Evolutionary conservation across 1,140 invertebrate genomes (phyloP).

Genomic region (Panulirus ornatus): DNA sequence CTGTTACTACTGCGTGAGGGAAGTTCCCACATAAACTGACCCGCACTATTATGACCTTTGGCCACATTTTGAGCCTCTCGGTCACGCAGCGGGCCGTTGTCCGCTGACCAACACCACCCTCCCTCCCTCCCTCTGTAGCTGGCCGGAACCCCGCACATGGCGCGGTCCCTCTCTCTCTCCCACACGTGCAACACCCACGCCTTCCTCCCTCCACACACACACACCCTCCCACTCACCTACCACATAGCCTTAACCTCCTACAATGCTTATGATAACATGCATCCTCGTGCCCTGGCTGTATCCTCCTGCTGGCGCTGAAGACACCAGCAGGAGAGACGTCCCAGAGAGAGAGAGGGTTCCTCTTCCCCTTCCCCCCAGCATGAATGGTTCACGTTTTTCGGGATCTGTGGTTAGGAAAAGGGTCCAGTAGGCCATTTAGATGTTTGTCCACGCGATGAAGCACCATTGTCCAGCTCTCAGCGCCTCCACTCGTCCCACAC

Average conservation of each 20-base stretch:
- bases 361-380: not conserved
- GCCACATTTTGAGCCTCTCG: constrained; percentile 51
- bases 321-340: not conserved
- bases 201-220: not conserved
- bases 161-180: not conserved
- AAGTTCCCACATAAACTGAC: constrained; percentile 64
- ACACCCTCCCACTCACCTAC: no score
- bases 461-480: constrained; percentile 44
- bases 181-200: no score
- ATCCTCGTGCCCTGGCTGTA: no score
- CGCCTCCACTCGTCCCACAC: not conserved
- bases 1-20: not conserved
- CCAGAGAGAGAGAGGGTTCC: no score
- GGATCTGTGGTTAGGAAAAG: constrained; percentile 30
- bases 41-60: constrained; percentile 46
- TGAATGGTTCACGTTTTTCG: not conserved
- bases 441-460: constrained; percentile 52
- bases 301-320: not conserved
- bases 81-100: constrained; percentile 56
- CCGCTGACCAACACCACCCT: not conserved
- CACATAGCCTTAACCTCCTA: no score
- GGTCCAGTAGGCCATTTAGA: constrained; percentile 15
- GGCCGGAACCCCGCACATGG: not conserved
- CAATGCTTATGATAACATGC: no score
- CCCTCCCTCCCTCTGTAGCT: not conserved